A percentile compares a stretch with the other conserved stretches of the same genome.
Conservation (phyloP, 1,140 invertebrate species). For the Pachyrhynchus sulphureomaculatus region DNA sequence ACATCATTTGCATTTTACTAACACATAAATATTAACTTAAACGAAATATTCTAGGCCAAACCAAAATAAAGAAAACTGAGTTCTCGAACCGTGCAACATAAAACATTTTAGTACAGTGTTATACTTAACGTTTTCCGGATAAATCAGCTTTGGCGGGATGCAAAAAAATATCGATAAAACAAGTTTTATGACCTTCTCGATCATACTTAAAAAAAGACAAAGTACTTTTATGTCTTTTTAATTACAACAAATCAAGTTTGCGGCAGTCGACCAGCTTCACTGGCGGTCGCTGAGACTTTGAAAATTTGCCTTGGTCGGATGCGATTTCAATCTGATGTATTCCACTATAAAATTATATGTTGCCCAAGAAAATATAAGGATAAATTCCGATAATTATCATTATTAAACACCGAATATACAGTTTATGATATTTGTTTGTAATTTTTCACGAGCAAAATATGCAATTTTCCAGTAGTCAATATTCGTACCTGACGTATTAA, state of each 20-base stretch:
- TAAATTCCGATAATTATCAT: constrained; percentile 52
- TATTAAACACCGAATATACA: constrained; percentile 48
- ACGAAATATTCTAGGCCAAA: no score
- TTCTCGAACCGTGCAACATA: background rate
- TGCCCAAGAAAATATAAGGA: constrained; percentile 47
- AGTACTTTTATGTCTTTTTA: constrained; percentile 47
- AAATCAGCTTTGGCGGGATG: constrained; percentile 24
- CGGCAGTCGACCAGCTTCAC: constrained; percentile 34
- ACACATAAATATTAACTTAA: background rate
- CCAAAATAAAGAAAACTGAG: no score
- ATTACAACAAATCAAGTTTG: constrained; percentile 45
- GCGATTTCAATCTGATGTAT: constrained; percentile 41
- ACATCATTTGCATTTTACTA: no score
- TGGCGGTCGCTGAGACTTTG: constrained; percentile 5
- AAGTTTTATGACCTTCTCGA: constrained; percentile 38
- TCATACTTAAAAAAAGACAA: constrained; percentile 32
- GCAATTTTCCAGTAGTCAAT: constrained; percentile 50
- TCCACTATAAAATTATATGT: constrained; percentile 48
- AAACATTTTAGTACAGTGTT: constrained; percentile 14
- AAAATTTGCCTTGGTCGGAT: constrained; percentile 26
- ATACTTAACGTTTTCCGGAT: constrained; percentile 17
- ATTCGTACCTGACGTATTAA: constrained; percentile 45
- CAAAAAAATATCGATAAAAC: constrained; percentile 30
- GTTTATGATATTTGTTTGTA: constrained; percentile 51
- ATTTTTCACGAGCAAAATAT: constrained; percentile 49